Conservation (phyloP, 2,888 invertebrate species). For the Chymomyza procnemis region DNA sequence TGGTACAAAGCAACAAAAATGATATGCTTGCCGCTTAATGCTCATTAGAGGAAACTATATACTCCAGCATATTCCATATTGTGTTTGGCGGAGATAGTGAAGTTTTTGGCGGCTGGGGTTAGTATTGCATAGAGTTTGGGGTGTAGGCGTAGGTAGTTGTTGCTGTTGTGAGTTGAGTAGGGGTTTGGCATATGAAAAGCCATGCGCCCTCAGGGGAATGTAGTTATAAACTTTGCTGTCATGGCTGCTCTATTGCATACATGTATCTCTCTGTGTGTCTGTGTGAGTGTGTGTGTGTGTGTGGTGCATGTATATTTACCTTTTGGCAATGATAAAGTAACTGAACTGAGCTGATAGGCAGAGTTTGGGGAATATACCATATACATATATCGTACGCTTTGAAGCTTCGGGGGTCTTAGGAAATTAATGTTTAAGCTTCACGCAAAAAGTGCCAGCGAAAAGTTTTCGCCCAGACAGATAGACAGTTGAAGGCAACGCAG, state of each 20-base stretch:
- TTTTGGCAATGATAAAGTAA: conserved; percentile 62
- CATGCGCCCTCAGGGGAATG: not conserved
- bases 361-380: conserved; percentile 10
- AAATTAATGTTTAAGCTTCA: conserved; percentile 73
- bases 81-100: not conserved
- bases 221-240: not conserved
- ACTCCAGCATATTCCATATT: not conserved
- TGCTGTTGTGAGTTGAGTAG: conserved; percentile 23
- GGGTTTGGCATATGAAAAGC: not conserved
- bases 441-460: conserved; percentile 55
- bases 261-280: not conserved
- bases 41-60: conserved; percentile 4
- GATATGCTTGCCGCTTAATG: conserved; percentile 52
- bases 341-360: conserved; percentile 36
- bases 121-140: conserved; percentile 36
- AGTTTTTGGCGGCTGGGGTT: too few relatives aligned
- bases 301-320: conserved; percentile 49
- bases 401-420: conserved; percentile 7
- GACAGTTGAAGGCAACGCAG: not conserved
- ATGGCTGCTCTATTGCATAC: not conserved
- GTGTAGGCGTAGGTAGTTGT: not conserved
- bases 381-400: conserved; percentile 11
- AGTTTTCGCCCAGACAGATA: conserved; percentile 33
- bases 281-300: not conserved
- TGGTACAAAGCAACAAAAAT: conserved; percentile 37